Evolutionary conservation across 2,888 invertebrate species (phyloP).

Genomic region (Eristalinus sepulchralis): DNA sequence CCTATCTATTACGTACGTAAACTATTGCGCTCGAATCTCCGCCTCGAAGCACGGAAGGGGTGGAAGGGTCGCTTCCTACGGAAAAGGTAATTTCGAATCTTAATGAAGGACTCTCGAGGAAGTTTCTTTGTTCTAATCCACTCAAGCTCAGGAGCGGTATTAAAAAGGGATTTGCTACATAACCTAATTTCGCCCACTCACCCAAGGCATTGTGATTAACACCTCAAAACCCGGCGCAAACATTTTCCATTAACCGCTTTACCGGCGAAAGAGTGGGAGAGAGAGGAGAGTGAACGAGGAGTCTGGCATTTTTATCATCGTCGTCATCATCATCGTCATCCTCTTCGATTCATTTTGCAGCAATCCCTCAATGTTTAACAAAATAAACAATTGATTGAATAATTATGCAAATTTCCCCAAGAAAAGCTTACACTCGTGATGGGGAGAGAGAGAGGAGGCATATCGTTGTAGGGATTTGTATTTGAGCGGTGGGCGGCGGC

Average conservation of each 20-base stretch:
- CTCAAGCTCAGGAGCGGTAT: constrained; percentile 5
- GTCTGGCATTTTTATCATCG: not conserved
- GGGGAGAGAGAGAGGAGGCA: constrained; percentile 44
- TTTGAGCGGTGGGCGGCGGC: too few relatives aligned
- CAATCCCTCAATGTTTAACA: constrained; percentile 64
- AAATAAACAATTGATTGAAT: constrained; percentile 70
- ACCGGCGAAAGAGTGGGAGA: not conserved
- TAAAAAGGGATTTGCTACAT: constrained; percentile 48
- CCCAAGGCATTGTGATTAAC: constrained; percentile 43
- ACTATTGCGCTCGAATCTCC: not conserved
- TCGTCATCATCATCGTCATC: constrained; percentile 14
- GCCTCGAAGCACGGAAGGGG: not conserved
- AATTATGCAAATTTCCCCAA: constrained; percentile 62
- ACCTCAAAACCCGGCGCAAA: constrained; percentile 54
- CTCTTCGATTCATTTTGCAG: constrained; percentile 34
- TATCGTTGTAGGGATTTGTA: constrained; percentile 38
- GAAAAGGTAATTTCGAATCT: constrained; percentile 48
- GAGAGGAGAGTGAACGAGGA: not conserved
- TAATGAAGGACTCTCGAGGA: constrained; percentile 48
- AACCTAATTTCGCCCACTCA: constrained; percentile 43
- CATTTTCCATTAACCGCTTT: constrained; percentile 57
- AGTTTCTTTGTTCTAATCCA: constrained; percentile 50
- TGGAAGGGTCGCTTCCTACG: not conserved
- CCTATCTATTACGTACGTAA: constrained; percentile 19
- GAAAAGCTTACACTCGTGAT: constrained; percentile 33